These are phyloP conservation scores for Eriosoma lanigerum DNA, from an alignment of 1,140 invertebrate genomes.

Conservation along the genomic window DNA sequence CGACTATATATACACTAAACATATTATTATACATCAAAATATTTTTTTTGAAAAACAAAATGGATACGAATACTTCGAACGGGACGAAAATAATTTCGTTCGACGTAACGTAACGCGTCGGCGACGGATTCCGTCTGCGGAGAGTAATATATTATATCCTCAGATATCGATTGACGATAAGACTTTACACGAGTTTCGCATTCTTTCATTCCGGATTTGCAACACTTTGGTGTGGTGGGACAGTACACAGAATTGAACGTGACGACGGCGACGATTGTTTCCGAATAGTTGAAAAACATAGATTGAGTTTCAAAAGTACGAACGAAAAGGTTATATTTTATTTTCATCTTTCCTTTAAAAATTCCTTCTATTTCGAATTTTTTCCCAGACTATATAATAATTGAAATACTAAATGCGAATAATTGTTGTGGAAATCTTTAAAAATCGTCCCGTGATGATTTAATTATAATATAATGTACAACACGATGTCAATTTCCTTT, in stretches of 20 bases:
- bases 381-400: constrained; percentile 32
- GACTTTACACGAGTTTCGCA: not conserved
- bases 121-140: no score
- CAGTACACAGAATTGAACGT: not conserved
- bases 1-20: no score
- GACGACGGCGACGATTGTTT: not conserved
- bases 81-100: no score
- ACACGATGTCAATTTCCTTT: not conserved
- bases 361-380: constrained; percentile 19
- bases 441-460: no score
- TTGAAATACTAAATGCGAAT: constrained; percentile 13
- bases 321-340: constrained; percentile 7
- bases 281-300: constrained; percentile 25
- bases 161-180: not conserved
- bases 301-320: constrained; percentile 13
- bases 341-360: not conserved
- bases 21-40: not conserved
- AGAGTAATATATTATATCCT: no score
- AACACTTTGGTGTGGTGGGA: not conserved
- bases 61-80: no score
- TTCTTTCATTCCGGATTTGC: not conserved
- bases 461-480: no score
- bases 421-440: not conserved
- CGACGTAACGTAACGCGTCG: no score
- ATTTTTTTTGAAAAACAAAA: no score